Evolutionary conservation across 2,888 invertebrate species (phyloP).

Genomic region (Drosophila testacea): DNA sequence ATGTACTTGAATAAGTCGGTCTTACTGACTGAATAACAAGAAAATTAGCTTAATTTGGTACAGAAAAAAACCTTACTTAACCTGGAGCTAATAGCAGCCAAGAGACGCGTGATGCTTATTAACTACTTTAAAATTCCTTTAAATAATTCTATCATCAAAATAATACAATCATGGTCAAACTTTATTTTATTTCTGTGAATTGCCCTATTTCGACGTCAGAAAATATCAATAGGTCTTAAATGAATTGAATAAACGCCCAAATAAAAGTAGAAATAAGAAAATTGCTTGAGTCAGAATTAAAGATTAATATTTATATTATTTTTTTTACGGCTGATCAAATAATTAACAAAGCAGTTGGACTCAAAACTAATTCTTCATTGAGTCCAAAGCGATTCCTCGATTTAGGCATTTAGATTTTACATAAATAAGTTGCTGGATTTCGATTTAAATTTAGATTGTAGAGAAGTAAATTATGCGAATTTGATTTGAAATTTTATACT

Average conservation of each 20-base stretch:
- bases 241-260: too few species aligned
- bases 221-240: too few species aligned
- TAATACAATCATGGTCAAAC: too few species aligned
- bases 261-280: too few species aligned
- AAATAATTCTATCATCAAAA: too few species aligned
- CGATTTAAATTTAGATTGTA: not conserved
- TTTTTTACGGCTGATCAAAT: not conserved
- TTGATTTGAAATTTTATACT: not conserved
- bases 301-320: too few species aligned
- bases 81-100: not conserved
- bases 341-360: not conserved
- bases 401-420: not conserved
- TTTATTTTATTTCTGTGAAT: too few species aligned
- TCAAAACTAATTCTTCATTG: not conserved
- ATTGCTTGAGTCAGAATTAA: too few species aligned
- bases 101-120: not conserved
- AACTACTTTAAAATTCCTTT: too few species aligned
- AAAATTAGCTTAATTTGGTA: conserved; percentile 27
- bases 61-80: not conserved
- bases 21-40: conserved; percentile 11
- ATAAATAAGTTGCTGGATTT: not conserved
- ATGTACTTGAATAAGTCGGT: conserved; percentile 28
- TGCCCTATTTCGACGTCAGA: too few species aligned
- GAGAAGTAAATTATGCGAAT: conserved; percentile 8
- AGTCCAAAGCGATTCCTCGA: not conserved